Percentiles rank a stretch among this genome's conserved stretches.
Evolutionary conservation across 2,888 invertebrate species (phyloP).

Genomic region (Apotomis betuletana): DNA sequence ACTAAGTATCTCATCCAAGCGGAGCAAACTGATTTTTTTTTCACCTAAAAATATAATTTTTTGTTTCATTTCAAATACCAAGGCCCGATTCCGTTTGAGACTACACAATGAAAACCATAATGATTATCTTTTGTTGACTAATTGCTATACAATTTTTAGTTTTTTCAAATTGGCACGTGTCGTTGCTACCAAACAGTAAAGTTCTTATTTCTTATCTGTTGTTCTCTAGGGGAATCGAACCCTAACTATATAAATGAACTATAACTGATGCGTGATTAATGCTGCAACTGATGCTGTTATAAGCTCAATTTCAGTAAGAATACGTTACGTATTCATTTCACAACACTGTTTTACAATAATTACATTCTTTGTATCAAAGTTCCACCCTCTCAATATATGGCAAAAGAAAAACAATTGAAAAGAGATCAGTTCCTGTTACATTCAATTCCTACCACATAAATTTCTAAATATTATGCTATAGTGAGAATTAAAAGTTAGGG

Average conservation of each 20-base stretch:
- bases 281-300: conserved; percentile 13
- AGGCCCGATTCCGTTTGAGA: no score
- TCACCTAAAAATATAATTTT: no score
- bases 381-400: neutral
- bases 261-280: neutral
- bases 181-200: no score
- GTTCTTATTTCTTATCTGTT: no score
- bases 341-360: conserved; percentile 19
- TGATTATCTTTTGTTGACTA: no score
- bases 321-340: conserved; percentile 25
- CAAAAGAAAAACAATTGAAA: conserved; percentile 6
- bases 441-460: conserved; percentile 39
- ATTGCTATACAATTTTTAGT: no score
- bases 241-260: neutral
- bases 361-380: conserved; percentile 18
- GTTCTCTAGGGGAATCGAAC: neutral
- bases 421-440: conserved; percentile 16
- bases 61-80: no score
- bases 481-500: conserved; percentile 26
- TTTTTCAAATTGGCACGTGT: no score
- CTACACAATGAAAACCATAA: no score
- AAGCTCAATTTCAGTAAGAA: conserved; percentile 36
- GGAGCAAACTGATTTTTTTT: neutral
- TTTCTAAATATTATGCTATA: conserved; percentile 26
- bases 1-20: conserved; percentile 12